Percentiles rank a stretch among this genome's conserved stretches.
phyloP scores from a whole-genome alignment of 2,113 vertebrate species.

The Nicator chloris region DNA sequence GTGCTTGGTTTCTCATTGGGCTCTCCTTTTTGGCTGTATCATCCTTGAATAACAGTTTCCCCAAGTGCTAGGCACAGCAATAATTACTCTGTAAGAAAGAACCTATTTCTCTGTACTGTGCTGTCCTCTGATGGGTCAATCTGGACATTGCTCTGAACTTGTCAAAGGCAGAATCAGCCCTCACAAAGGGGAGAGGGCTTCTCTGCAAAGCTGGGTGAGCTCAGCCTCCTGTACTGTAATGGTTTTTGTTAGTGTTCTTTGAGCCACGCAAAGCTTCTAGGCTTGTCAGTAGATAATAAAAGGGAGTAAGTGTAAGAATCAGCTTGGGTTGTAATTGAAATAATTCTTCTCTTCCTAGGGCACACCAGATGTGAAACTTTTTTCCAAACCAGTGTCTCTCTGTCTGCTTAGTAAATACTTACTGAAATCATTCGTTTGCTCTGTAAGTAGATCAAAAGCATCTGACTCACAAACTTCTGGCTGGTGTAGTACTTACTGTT shows the following conservation, averaged over 20 bases:
- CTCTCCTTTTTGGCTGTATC: neutral
- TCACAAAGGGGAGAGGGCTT: neutral
- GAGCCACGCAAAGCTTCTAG: neutral
- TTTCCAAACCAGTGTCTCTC: constrained; percentile 88
- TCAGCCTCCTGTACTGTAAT: neutral
- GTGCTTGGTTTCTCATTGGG: neutral
- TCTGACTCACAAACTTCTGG: neutral
- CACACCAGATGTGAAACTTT: constrained; percentile 90
- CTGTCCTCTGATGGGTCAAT: neutral
- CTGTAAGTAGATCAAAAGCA: constrained; percentile 77
- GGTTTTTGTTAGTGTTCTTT: neutral
- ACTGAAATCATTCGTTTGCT: constrained; percentile 89
- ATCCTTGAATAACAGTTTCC: neutral
- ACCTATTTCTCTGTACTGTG: neutral
- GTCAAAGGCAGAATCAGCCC: neutral
- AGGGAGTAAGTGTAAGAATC: neutral
- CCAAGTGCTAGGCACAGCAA: neutral
- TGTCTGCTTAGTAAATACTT: constrained; percentile 90
- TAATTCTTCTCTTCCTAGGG: constrained; percentile 71
- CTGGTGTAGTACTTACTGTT: neutral
- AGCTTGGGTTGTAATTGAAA: neutral
- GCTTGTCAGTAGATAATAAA: neutral
- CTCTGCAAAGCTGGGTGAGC: neutral
- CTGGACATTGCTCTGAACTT: neutral
- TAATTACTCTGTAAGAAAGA: neutral